Evolutionary conservation across 1,140 invertebrate genomes (phyloP), one percentile per base, ranked within the genome.

Genomic region (Anadara kagoshimensis): DNA sequence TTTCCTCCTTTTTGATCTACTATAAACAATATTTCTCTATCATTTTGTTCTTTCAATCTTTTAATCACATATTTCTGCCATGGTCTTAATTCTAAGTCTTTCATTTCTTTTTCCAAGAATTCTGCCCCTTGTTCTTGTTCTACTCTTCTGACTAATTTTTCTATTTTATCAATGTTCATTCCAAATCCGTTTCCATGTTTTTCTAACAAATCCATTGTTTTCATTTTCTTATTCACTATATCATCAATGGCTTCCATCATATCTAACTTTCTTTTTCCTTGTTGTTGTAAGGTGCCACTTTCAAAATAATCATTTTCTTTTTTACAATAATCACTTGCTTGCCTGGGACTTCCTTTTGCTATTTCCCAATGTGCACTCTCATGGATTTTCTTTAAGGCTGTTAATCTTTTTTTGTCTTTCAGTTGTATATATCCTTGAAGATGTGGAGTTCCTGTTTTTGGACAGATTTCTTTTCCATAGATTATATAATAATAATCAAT

Each of bases 11-110:
- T 26, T 18, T 1, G 16, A 36, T 66, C 64, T 24, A 29, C 22
- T 24, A 66, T 3, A 14, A 20, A 53, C 10, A 66, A 36, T 14
- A 66, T 54, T 22, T 51, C 54, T 36, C 64, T 29, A 18, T 66
- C 49, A 18, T 66, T 26, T 41, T 66, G 64, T 1, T 26, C 51
- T 8, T 53, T 8, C 18, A 66, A 16, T 12, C 1, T 29, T n/a
- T 41, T 18, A 20, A 66, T 18, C 7, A 18, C 47, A 2, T 12
- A 11, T 12, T 10, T 14, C 26, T 66, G 64, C 64, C 64, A 66
- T 44, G 2, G 5, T 62, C 36, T 62, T 20, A 62, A n/a, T 5
- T 10, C 8, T 11, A 44, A 4, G 8, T 62, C 59, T 44, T 41
- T 10, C 26, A 43, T 62, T 56, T n/a, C 16, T 16, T n/a, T 56